Evolutionary conservation across 37 sponge, comb jelly and placozoan species (phyloP), one percentile per base, ranked within the genome.

Genomic region (Petrosia ficiformis): DNA sequence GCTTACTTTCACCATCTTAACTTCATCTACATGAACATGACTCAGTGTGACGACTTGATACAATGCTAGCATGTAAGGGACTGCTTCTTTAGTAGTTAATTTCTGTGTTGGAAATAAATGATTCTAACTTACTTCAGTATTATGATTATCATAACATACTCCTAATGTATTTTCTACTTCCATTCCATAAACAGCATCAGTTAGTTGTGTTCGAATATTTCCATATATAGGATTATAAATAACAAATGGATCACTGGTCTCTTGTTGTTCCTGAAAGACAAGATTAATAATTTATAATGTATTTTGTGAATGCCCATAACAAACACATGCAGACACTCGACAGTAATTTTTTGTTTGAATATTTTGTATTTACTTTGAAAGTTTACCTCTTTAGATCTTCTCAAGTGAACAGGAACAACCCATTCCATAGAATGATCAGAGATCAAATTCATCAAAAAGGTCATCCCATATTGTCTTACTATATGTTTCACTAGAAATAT

Each of bases 401-500:
- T 37, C 24, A 85, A 80, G 41, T 24, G 25, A 16, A 32, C 68
- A 24, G 86, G 86, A 14, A 85, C 63, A 0, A 85, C 64, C 86
- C 86, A 85, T 4, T 71, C 32, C 28, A 71, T n/a, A 6, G 40
- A 5, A 42, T 57, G 82, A 22, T 39, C 43, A 11, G 48, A 35
- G 31, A 43, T 33, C 6, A 86, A 41, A 24, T 26, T 26, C 24
- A 54, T 82, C 48, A 91, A 42, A 22, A 61, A 77, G 28, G 79
- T 42, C 30, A 78, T 38, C 21, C 91, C 86, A 82, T 63, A 78
- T 34, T 66, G 82, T 29, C 87, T 78, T 21, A 81, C 83, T 25
- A 91, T 56, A 10, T 80, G 79, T 61, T 86, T 91, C 34, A 82
- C n/a, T 14, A 91, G 65, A 67, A 77, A 91, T 43, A 82, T 44